These are phyloP conservation scores for Threskiornis aethiopicus DNA, from an alignment of 2,797 vertebrate genomes.

Conservation along the genomic window DNA sequence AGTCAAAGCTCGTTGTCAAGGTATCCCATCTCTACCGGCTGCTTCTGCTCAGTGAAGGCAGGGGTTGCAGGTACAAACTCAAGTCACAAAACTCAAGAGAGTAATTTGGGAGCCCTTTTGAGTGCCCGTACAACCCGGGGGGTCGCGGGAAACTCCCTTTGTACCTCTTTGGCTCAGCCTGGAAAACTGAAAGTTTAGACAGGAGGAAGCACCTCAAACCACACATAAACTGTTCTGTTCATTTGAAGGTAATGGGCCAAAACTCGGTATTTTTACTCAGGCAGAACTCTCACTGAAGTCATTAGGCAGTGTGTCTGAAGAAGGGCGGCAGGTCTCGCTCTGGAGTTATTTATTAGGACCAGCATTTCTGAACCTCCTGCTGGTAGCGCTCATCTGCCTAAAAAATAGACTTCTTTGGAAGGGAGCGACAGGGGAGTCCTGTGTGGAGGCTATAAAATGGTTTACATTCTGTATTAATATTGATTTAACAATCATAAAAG, in stretches of 20 bases:
- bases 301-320: neutral
- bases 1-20: neutral
- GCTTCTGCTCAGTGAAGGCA: neutral
- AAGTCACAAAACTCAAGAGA: neutral
- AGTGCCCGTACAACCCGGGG: neutral
- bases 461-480: conserved; percentile 44
- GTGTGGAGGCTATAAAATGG: conserved; percentile 21
- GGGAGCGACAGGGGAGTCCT: neutral
- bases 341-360: neutral
- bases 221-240: conserved; percentile 46
- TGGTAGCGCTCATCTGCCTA: neutral
- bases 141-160: neutral
- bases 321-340: neutral
- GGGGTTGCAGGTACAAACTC: neutral
- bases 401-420: neutral
- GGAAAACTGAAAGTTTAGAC: conserved; percentile 11
- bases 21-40: neutral
- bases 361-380: neutral
- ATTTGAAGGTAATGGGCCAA: conserved; percentile 48
- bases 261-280: conserved; percentile 3
- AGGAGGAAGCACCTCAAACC: conserved; percentile 38
- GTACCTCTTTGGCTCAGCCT: neutral
- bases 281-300: conserved; percentile 15
- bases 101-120: neutral
- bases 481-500: conserved; percentile 63